A percentile compares a stretch with the other conserved stretches of the same genome.
These are phyloP conservation scores for Hemibates koningsi DNA, from an alignment of 2,113 vertebrate genomes.

Conservation along the genomic window DNA sequence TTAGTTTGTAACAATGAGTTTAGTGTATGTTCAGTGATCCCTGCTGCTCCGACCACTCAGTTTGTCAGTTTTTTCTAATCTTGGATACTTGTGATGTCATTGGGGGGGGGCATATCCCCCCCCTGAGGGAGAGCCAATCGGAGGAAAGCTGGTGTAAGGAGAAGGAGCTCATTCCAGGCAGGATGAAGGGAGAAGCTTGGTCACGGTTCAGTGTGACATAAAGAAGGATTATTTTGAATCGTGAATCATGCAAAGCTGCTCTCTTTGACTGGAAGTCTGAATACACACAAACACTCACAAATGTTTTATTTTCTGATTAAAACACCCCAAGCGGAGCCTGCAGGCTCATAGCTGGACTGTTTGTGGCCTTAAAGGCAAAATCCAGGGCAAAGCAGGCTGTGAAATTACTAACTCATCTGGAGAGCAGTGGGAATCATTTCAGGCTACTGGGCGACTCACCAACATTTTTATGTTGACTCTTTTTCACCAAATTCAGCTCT, in stretches of 20 bases:
- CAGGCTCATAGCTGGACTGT: not conserved
- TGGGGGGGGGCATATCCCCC: not conserved
- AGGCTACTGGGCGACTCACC: not conserved
- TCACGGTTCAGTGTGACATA: not conserved
- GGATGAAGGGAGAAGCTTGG: not conserved
- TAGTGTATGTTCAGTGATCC: not conserved
- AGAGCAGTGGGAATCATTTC: not conserved
- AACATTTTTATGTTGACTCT: not conserved
- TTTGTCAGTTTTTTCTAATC: not conserved
- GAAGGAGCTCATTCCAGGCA: not conserved
- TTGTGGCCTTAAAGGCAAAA: not conserved
- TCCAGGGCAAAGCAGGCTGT: not conserved
- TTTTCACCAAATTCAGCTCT: not conserved
- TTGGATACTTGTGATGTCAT: not conserved
- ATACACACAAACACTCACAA: not conserved
- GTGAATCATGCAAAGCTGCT: not conserved
- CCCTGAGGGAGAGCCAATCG: not conserved
- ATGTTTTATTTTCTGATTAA: not conserved
- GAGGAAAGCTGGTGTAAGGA: not conserved
- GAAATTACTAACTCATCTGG: not conserved
- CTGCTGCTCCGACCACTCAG: not conserved
- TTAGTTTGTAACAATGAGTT: not conserved
- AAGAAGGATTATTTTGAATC: not conserved
- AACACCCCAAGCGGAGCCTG: not conserved
- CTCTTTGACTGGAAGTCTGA: not conserved